Conservation (phyloP, 2,113 vertebrate genomes). For the Microcebus lehilahytsara region DNA sequence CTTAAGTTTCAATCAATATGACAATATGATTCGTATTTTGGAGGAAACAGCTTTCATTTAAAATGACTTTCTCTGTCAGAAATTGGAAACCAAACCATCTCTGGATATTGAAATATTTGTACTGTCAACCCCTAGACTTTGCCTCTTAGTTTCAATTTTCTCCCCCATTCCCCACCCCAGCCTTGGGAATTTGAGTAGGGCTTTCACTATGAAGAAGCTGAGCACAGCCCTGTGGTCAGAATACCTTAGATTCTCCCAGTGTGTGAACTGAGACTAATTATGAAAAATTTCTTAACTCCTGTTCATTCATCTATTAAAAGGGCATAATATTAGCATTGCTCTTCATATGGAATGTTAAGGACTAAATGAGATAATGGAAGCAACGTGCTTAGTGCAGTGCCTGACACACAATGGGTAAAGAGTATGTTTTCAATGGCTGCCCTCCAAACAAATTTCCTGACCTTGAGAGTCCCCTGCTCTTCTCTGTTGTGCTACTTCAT, state of each 20-base stretch:
- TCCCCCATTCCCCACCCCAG: fast-evolving
- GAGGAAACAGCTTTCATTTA: neutral
- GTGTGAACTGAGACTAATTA: neutral
- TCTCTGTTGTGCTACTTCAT: neutral
- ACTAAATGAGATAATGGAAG: neutral
- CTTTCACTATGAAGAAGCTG: neutral
- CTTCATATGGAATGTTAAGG: neutral
- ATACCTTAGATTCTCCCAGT: neutral
- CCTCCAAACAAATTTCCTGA: neutral
- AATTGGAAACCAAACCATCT: neutral
- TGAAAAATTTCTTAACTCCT: neutral
- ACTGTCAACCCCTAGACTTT: neutral
- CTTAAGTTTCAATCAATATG: neutral
- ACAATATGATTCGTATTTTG: neutral
- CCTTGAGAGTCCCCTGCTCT: neutral
- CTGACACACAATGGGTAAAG: neutral
- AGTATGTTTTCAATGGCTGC: neutral
- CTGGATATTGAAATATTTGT: neutral
- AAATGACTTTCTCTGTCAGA: neutral
- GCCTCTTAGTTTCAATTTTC: neutral
- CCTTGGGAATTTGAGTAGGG: neutral
- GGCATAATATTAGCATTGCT: neutral
- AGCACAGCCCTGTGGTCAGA: neutral
- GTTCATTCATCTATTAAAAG: neutral
- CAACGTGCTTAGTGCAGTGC: neutral